These are phyloP conservation scores for Cantharis rufa DNA, from an alignment of 2,888 invertebrate genomes.

Conservation along the genomic window DNA sequence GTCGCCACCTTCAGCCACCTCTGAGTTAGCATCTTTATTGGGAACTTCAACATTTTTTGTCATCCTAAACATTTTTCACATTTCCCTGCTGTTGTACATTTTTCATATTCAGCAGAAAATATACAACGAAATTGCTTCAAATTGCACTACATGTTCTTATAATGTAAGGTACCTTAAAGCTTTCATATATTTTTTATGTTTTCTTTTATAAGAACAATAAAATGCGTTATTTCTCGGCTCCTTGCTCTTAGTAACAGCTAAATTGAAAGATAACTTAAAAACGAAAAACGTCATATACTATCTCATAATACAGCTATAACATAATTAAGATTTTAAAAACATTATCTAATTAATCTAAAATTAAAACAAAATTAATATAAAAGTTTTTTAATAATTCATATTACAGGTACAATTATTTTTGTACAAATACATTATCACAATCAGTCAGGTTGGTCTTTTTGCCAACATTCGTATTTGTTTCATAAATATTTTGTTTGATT, in stretches of 20 bases:
- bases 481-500: background rate
- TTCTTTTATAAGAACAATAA: background rate
- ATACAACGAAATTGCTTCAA: conserved; percentile 40
- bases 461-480: background rate
- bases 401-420: background rate
- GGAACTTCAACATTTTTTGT: conserved; percentile 40
- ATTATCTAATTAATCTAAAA: background rate
- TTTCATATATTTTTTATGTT: background rate
- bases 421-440: background rate
- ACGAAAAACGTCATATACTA: background rate
- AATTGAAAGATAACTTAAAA: background rate
- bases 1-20: conserved; percentile 35
- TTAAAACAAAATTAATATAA: background rate
- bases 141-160: conserved; percentile 42
- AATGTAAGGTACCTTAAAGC: conserved; percentile 37
- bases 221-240: background rate
- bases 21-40: conserved; percentile 38
- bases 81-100: conserved; percentile 37
- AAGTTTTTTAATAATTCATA: too few species aligned
- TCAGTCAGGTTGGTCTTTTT: background rate
- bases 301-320: background rate
- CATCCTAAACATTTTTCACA: conserved; percentile 45
- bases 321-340: too few species aligned
- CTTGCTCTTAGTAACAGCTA: background rate
- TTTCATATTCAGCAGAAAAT: conserved; percentile 41